Base-by-base conservation (phyloP, 2,113 vertebrate genomes). In the Megaceryle torquata region DNA sequence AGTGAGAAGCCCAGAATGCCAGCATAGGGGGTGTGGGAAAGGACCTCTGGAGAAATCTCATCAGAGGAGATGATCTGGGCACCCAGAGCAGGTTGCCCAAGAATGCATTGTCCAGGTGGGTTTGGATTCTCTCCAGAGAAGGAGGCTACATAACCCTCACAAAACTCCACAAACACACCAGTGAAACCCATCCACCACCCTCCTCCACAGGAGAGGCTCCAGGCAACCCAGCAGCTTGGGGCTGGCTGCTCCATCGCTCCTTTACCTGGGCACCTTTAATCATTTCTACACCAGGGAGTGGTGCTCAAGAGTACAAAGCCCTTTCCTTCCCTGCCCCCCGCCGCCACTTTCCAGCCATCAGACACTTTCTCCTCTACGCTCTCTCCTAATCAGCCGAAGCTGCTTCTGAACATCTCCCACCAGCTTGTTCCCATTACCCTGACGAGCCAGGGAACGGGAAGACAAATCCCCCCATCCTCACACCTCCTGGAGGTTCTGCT, bases 391-490 rank as follows among this genome's bases (percentile, higher is more conserved):
- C 85, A 93, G 78, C 60, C 71, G 5, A 11, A 72, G 88, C 90
- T 89, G 79, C 75, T 61, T 88, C 90, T 0, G 2, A 96, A 68
- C 75, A 59, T 80, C 90, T 97, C 82, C 82, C 78, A 67, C 74
- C 51, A 2, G 3, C 91, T 86, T 89, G 89, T 87, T 94, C 91
- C 84, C 91, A 75, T 96, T 82, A 87, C 57, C 69, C 81, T 76
- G 93, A 91, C 70, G 71, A 87, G 70, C 17, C 67, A 31, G 84
- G 48, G 33, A 89, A 71, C 0, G 13, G 53, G 78, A 87, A 82
- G 78, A 94, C 88, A 72, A 93, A 93, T 76, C 82, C 88, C 82
- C 75, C 50, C 21, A 3, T 77, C 82, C 90, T 72, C 57, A 64
- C 70, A 44, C 39, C 70, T 80, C 91, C 3, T 35, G 46, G 48